phyloP scores from a whole-genome alignment of 2,113 vertebrate species.

The Platichthys stellatus region DNA sequence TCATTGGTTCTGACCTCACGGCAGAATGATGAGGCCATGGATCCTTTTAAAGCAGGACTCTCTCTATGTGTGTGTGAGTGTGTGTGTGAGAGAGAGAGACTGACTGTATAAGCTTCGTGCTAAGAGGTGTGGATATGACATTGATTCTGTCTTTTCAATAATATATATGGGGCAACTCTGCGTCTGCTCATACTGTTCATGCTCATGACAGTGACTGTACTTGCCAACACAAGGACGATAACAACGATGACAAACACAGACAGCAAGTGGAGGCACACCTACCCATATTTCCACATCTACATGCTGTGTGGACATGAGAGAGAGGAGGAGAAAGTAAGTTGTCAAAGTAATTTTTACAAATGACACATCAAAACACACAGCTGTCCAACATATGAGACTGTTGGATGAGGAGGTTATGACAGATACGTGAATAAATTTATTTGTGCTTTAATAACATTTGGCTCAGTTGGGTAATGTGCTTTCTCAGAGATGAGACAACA shows the following conservation, averaged over 20 bases:
- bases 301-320: conserved; percentile 63
- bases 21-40: not conserved
- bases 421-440: not conserved
- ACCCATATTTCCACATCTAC: conserved; percentile 69
- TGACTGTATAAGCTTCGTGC: not conserved
- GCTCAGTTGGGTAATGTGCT: not conserved
- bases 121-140: not conserved
- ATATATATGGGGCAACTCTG: not conserved
- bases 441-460: too few species aligned
- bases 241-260: conserved; percentile 30
- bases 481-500: not conserved
- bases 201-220: conserved; percentile 18
- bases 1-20: not conserved
- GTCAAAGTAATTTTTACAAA: conserved; percentile 26
- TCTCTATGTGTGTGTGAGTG: not conserved
- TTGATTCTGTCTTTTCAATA: not conserved
- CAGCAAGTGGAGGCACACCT: conserved; percentile 42
- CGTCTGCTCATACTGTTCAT: not conserved
- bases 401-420: conserved; percentile 30
- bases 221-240: conserved; percentile 5
- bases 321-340: conserved; percentile 50
- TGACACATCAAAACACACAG: conserved; percentile 37
- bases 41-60: not conserved
- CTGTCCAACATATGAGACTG: conserved; percentile 23
- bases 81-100: not conserved